Base-by-base conservation (phyloP, 1,140 invertebrate species). In the Trinorchestia longiramus region DNA sequence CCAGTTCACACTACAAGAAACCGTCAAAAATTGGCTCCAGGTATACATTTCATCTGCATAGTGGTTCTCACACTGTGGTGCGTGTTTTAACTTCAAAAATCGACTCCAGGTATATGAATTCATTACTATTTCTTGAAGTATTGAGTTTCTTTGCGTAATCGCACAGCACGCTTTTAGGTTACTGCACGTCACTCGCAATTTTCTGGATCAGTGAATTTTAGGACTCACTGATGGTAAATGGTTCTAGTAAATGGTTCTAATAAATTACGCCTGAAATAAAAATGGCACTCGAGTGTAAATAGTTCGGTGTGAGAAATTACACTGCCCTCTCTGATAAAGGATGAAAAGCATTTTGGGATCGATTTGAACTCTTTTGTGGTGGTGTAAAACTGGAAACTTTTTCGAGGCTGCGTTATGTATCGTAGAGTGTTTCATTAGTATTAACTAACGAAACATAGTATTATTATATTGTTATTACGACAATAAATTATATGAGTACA, bases 1-100 rank as follows among this genome's bases (percentile, higher is more conserved):
- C 92, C 36, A 36, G 41, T 43, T 43, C 92, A 8, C 8, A n/a
- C 43, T n/a, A 45, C 92, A 94, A 43, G 44, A 45, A 40, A n/a
- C 17, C 92, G 6, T 45, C 92, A 6, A 43, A 43, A 94, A 3
- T 45, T 40, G 43, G 47, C 44, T 40, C 6, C 43, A 94, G 92
- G 92, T 94, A 94, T 40, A 90, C 62, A 77, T 77, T 77, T 77
- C 62, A 77, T 77, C 62, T 77, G 62, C 62, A 11, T 28, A 77
- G 62, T 23, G 15, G 28, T 77, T 77, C 62, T 77, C 62, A 36
- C 1, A 77, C 62, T 77, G 62, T 77, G 8, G 62, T 77, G 62
- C 62, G 62, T 77, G 62, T 77, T 36, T 36, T 77, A 23, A 28
- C 62, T 77, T 77, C 62, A 36, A 77, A 77, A 77, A 15, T 77